These are phyloP conservation scores for Patella ulyssiponensis DNA, from an alignment of 2,888 invertebrate species.

Conservation along the genomic window DNA sequence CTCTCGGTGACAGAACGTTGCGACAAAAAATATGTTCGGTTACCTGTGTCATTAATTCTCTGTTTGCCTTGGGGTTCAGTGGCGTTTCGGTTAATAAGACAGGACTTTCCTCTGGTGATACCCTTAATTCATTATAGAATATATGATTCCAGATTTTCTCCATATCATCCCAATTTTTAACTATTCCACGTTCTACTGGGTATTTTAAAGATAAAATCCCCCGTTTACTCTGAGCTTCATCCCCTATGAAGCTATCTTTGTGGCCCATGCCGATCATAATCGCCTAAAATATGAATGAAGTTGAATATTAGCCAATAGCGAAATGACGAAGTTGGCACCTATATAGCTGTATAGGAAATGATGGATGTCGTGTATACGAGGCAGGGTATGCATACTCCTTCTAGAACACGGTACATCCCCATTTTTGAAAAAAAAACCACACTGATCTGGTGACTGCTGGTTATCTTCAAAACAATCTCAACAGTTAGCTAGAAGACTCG, in stretches of 20 bases:
- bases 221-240: slow-evolving; percentile 40
- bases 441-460: too few species aligned
- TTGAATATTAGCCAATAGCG: neutral
- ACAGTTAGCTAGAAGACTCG: too few species aligned
- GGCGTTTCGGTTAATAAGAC: slow-evolving; percentile 89
- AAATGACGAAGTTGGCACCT: too few species aligned
- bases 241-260: slow-evolving; percentile 63
- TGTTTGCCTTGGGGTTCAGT: slow-evolving; percentile 88
- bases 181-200: slow-evolving; percentile 65
- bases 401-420: too few species aligned
- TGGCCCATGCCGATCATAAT: slow-evolving; percentile 96
- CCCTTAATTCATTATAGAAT: slow-evolving; percentile 62
- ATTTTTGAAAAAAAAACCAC: too few species aligned
- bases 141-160: slow-evolving; percentile 68
- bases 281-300: slow-evolving; percentile 51
- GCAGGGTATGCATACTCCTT: too few species aligned
- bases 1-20: too few species aligned
- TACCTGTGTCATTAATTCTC: slow-evolving; percentile 78
- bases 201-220: too few species aligned
- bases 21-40: neutral
- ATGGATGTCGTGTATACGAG: too few species aligned
- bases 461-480: too few species aligned
- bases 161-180: slow-evolving; percentile 67
- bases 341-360: too few species aligned
- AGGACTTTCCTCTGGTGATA: slow-evolving; percentile 83